These are phyloP conservation scores for Xestia c-nigrum DNA, from an alignment of 2,888 invertebrate genomes.

Conservation along the genomic window DNA sequence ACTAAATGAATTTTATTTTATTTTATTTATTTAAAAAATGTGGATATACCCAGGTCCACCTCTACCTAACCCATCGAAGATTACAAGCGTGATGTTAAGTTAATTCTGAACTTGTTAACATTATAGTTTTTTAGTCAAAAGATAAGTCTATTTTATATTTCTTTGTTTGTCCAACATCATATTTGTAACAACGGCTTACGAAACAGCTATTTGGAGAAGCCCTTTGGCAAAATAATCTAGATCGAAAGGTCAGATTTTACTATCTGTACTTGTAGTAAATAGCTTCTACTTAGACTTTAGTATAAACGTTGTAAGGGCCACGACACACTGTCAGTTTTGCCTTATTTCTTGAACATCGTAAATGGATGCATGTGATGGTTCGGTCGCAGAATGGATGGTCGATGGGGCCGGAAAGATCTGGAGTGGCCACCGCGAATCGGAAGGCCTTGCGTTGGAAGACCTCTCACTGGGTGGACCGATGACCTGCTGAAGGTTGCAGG, in stretches of 20 bases:
- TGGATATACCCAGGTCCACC: background rate
- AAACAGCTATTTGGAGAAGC: slow-evolving; percentile 30
- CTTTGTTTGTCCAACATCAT: slow-evolving; percentile 13
- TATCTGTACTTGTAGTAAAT: slow-evolving; percentile 45
- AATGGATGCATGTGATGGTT: background rate
- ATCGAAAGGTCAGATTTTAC: slow-evolving; percentile 63
- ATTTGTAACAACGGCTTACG: slow-evolving; percentile 17
- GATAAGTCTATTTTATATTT: background rate
- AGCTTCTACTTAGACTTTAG: slow-evolving; percentile 40
- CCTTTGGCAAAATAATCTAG: slow-evolving; percentile 55
- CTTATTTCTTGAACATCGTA: background rate
- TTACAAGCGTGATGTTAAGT: too few species aligned
- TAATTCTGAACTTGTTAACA: background rate
- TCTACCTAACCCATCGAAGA: background rate
- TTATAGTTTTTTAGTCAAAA: background rate
- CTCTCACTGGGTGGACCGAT: too few species aligned
- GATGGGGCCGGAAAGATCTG: too few species aligned
- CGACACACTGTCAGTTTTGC: background rate
- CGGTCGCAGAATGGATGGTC: too few species aligned
- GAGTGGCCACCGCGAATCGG: too few species aligned
- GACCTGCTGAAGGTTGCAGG: too few species aligned
- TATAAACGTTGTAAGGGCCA: slow-evolving; percentile 1
- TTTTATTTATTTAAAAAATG: too few species aligned
- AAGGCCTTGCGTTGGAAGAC: too few species aligned
- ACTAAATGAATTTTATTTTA: too few species aligned